Percentiles rank a stretch among this genome's conserved stretches.
phyloP scores from a whole-genome alignment of 2,888 invertebrate genomes.

The Lepetodrilus schrolli region DNA sequence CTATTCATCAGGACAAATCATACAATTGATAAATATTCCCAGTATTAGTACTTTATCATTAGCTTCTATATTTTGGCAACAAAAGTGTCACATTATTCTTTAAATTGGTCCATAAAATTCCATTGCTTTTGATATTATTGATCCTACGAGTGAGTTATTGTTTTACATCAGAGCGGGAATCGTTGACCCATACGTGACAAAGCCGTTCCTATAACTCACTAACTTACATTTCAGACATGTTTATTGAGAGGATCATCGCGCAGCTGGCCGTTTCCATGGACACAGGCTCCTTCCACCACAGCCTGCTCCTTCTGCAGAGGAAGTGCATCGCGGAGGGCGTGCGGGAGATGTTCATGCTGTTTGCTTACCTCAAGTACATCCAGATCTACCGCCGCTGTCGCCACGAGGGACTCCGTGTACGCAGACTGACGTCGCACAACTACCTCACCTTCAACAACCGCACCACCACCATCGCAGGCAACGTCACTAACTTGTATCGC shows the following conservation, averaged over 20 bases:
- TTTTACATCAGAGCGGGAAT: too few species aligned
- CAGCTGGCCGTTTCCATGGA: not conserved
- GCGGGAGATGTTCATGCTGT: not conserved
- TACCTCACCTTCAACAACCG: not conserved
- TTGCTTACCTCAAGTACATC: not conserved
- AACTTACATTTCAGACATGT: not conserved
- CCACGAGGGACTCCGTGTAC: not conserved
- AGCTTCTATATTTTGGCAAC: too few species aligned
- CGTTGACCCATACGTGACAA: too few species aligned
- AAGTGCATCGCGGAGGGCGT: not conserved
- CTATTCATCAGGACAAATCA: too few species aligned
- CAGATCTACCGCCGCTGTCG: not conserved
- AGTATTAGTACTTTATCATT: too few species aligned
- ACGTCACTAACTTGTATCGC: too few species aligned
- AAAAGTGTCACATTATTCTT: too few species aligned
- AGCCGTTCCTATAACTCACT: not conserved
- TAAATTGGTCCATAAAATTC: too few species aligned
- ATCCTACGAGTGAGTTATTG: too few species aligned
- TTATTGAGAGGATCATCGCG: not conserved
- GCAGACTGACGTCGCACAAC: not conserved
- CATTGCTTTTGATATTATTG: too few species aligned
- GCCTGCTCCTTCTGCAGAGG: not conserved
- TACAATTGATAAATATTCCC: too few species aligned
- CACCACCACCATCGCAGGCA: not conserved
- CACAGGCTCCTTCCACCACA: not conserved